Conservation (phyloP, 1,140 invertebrate species). For the Lasioglossum albipes region DNA sequence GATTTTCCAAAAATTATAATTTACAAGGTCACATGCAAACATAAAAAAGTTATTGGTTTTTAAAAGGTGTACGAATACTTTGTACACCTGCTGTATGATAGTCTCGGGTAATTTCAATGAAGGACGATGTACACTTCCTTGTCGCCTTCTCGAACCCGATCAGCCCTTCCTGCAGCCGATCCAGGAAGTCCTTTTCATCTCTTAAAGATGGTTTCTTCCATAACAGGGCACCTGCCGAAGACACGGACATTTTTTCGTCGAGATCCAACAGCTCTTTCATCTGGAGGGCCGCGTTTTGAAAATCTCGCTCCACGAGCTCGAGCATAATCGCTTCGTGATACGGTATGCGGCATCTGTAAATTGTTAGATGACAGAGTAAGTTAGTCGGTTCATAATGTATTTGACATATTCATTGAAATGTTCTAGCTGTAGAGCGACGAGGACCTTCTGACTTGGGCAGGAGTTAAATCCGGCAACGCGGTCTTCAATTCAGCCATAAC, state of each 20-base stretch:
- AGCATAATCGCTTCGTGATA: slow-evolving; percentile 79
- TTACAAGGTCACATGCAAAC: too few relatives aligned
- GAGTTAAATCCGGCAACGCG: slow-evolving; percentile 50
- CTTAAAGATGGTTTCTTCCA: slow-evolving; percentile 71
- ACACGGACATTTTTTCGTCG: slow-evolving; percentile 77
- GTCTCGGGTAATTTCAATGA: not conserved
- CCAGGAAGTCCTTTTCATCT: slow-evolving; percentile 75
- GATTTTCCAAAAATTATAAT: too few relatives aligned
- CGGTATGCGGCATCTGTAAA: slow-evolving; percentile 77
- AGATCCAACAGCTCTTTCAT: slow-evolving; percentile 80
- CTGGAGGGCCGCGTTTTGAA: slow-evolving; percentile 76
- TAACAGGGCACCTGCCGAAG: slow-evolving; percentile 75
- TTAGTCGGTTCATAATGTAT: too few relatives aligned
- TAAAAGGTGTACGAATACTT: too few relatives aligned
- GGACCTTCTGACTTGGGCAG: slow-evolving; percentile 64
- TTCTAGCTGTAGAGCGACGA: not conserved
- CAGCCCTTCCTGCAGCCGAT: slow-evolving; percentile 75
- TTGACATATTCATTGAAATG: too few relatives aligned
- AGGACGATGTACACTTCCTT: not conserved
- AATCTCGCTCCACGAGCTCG: slow-evolving; percentile 80
- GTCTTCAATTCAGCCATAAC: slow-evolving; percentile 54
- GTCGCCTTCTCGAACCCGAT: slow-evolving; percentile 75
- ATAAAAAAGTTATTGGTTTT: too few relatives aligned
- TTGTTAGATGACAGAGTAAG: too few relatives aligned
- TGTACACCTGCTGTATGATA: too few relatives aligned